Evolutionary conservation across 2,113 vertebrate genomes (phyloP), one percentile per base, ranked within the genome.

Genomic region (Galeopterus variegatus): DNA sequence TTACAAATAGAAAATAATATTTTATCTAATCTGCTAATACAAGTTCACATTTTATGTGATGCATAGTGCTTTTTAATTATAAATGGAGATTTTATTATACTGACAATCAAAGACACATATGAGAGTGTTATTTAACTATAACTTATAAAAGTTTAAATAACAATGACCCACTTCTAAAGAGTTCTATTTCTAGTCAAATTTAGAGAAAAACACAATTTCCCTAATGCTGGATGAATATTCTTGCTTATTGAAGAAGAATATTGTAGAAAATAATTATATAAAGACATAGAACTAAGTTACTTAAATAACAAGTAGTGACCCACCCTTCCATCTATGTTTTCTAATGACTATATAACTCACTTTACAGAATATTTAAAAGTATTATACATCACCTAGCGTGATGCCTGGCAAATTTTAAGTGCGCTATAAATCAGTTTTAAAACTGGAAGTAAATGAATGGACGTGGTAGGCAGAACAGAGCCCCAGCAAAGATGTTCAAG

Each of bases 81-180:
- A 92, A 85, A 89, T 73, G 17, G 8, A 73, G 5, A 80, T 88
- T 89, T 52, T 81, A 80, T 85, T 86, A 41, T 50, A 76, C 0
- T 90, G 52, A 89, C 21, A 83, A 83, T 19, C 41, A 80, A 94
- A 81, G 65, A 18, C 28, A 50, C 48, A 90, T 73, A 60, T 62
- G 60, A 75, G 64, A 31, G 31, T 54, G 13, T 60, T 60, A 80
- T 85, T 36, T 65, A 92, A 80, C 28, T 76, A 52, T 33, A 62
- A 79, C 9, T n/a, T 83, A 21, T 48, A 73, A 62, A 41, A 69
- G 14, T 94, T 96, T 94, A 96, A 92, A 91, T 94, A 70, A 79
- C 75, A 28, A 75, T 33, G 45, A 11, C 12, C 14, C 23, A 73
- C 18, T 94, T 67, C 13, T 81, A 9, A 88, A 67, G 24, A 52